These are phyloP conservation scores for Serripes groenlandicus DNA, from an alignment of 2,888 invertebrate genomes.

Conservation along the genomic window DNA sequence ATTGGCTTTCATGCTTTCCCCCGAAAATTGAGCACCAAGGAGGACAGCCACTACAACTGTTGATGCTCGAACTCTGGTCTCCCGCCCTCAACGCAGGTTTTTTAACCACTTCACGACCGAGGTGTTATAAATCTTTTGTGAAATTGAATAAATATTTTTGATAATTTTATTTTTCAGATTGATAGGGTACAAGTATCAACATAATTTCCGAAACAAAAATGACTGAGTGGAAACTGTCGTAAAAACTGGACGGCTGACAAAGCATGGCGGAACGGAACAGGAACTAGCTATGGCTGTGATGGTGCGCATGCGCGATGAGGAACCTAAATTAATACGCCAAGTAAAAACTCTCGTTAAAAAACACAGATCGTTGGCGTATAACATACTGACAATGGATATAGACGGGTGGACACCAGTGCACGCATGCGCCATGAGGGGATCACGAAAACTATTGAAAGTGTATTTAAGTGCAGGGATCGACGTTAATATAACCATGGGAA, in stretches of 20 bases:
- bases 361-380: conserved; percentile 56
- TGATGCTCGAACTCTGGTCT: too few relatives aligned
- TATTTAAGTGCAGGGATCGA: conserved; percentile 74
- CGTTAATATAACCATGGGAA: conserved; percentile 76
- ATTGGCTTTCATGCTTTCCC: too few relatives aligned
- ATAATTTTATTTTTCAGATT: too few relatives aligned
- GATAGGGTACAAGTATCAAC: too few relatives aligned
- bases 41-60: too few relatives aligned
- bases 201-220: too few relatives aligned
- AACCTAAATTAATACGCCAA: conserved; percentile 66
- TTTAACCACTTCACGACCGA: too few relatives aligned
- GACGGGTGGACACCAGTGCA: conserved; percentile 80
- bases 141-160: too few relatives aligned
- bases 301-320: conserved; percentile 69
- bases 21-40: too few relatives aligned
- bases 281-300: conserved; percentile 67
- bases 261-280: conserved; percentile 15
- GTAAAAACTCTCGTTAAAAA: conserved; percentile 72
- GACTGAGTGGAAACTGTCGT: conserved; percentile 9
- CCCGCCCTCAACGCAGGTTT: too few relatives aligned
- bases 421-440: conserved; percentile 76
- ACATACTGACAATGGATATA: conserved; percentile 70
- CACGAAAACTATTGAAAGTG: conserved; percentile 73
- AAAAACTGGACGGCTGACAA: conserved; percentile 27
- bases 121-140: too few relatives aligned